phyloP scores from a whole-genome alignment of 2,797 vertebrate genomes.

The Pagetopsis macropterus region DNA sequence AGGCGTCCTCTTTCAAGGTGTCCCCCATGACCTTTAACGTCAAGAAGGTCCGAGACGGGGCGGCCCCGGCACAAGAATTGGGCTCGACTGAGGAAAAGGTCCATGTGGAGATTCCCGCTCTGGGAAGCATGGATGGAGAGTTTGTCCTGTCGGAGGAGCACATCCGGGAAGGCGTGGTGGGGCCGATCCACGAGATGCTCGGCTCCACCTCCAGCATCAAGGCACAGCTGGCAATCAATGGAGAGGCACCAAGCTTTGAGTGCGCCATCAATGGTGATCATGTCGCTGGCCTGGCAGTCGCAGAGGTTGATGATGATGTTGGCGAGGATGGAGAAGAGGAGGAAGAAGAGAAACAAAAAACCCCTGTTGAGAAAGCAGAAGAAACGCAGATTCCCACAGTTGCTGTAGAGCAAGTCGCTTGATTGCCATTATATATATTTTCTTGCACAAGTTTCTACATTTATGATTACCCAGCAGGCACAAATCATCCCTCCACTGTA shows the following conservation, averaged over 20 bases:
- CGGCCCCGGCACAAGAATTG: constrained; percentile 23
- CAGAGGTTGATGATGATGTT: constrained; percentile 70
- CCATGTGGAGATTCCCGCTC: constrained; percentile 81
- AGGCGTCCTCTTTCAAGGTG: constrained; percentile 89
- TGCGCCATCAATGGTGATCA: constrained; percentile 64
- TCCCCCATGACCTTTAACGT: constrained; percentile 87
- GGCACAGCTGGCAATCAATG: constrained; percentile 67
- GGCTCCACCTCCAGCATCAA: constrained; percentile 62
- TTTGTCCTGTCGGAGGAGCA: constrained; percentile 77
- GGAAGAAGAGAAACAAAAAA: constrained; percentile 58
- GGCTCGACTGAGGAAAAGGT: constrained; percentile 42
- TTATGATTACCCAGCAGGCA: constrained; percentile 21
- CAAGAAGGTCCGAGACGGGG: constrained; percentile 87
- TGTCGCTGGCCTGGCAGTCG: constrained; percentile 68
- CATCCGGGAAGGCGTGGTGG: constrained; percentile 61
- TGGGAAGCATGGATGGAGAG: constrained; percentile 79
- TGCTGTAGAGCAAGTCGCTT: constrained; percentile 76
- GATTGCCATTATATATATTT: constrained; percentile 50
- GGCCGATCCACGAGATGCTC: constrained; percentile 55
- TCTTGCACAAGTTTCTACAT: constrained; percentile 26
- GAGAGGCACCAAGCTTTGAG: constrained; percentile 58
- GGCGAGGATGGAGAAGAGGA: constrained; percentile 66
- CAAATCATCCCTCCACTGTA: constrained; percentile 30
- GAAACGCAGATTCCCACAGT: constrained; percentile 56
- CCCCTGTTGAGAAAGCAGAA: constrained; percentile 46